These are phyloP conservation scores for Greenwoodochromis staneri DNA, from an alignment of 2,113 vertebrate species.

Conservation along the genomic window DNA sequence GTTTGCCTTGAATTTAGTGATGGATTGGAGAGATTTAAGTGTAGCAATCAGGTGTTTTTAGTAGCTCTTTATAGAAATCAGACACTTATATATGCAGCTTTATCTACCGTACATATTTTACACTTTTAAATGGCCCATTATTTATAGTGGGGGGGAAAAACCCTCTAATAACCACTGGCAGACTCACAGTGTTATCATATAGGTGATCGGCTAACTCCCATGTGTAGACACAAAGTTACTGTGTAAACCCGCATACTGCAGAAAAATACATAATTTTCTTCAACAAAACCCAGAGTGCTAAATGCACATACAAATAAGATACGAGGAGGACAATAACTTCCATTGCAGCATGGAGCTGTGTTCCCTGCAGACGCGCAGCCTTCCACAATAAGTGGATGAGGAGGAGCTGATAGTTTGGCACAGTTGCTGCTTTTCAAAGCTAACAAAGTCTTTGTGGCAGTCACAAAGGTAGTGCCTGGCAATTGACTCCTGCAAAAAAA, in stretches of 20 bases:
- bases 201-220: background rate
- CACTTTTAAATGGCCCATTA: background rate
- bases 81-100: background rate
- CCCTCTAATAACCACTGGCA: background rate
- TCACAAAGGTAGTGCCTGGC: conserved; percentile 14
- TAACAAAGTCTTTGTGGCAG: conserved; percentile 10
- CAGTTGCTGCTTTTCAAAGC: background rate
- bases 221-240: background rate
- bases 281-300: background rate
- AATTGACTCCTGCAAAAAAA: background rate
- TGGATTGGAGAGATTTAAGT: background rate
- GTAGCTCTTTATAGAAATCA: background rate
- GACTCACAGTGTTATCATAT: background rate
- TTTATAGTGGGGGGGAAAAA: background rate
- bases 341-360: background rate
- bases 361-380: background rate
- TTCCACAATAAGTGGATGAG: background rate
- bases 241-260: background rate
- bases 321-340: background rate
- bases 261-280: background rate
- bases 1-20: background rate
- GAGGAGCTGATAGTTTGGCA: background rate
- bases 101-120: background rate
- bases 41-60: background rate
- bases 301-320: background rate